Evolutionary conservation across 2,113 vertebrate species (phyloP).

Genomic region (Isurus oxyrinchus): DNA sequence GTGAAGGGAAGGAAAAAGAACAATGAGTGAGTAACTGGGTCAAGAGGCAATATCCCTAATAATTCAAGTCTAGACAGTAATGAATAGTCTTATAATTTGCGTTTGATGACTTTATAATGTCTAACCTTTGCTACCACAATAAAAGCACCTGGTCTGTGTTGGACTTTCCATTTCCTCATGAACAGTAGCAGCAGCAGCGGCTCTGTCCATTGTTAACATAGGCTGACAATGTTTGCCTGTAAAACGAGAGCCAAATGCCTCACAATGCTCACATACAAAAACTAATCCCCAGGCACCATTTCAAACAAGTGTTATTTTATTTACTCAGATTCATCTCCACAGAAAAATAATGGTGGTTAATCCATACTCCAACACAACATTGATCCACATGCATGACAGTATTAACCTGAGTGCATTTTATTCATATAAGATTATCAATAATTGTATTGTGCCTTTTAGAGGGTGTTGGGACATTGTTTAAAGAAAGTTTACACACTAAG

Average conservation of each 20-base stretch:
- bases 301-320: conserved; percentile 34
- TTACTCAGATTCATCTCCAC: conserved; percentile 30
- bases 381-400: conserved; percentile 1
- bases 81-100: conserved; percentile 34
- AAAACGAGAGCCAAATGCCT: conserved; percentile 19
- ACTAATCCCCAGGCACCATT: conserved; percentile 18
- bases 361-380: conserved; percentile 32
- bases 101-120: conserved; percentile 38
- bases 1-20: conserved; percentile 40
- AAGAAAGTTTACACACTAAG: not conserved
- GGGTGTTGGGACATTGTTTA: not conserved
- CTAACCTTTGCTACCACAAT: conserved; percentile 37
- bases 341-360: conserved; percentile 15
- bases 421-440: conserved; percentile 27
- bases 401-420: conserved; percentile 31
- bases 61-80: conserved; percentile 44
- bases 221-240: conserved; percentile 24
- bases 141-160: conserved; percentile 37
- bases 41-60: conserved; percentile 43
- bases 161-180: conserved; percentile 20
- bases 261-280: conserved; percentile 33
- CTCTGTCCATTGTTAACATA: conserved; percentile 18
- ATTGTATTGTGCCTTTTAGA: not conserved
- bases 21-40: conserved; percentile 40
- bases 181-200: not conserved